Evolutionary conservation across 2,113 vertebrate genomes (phyloP).

Genomic region (Heptranchias perlo): DNA sequence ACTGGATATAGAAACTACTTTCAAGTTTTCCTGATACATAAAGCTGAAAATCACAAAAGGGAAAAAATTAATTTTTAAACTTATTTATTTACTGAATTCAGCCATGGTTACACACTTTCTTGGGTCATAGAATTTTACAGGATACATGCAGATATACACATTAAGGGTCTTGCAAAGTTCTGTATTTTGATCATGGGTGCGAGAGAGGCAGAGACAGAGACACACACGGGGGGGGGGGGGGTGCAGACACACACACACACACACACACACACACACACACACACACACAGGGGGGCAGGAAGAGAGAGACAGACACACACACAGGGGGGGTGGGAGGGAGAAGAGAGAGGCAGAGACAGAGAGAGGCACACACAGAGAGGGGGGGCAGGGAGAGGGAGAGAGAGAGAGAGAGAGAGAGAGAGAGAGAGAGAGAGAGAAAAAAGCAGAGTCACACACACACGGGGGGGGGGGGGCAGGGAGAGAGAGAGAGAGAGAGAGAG

Average conservation of each 20-base stretch:
- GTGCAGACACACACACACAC: neutral
- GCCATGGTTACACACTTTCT: neutral
- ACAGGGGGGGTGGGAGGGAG: no score
- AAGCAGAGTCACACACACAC: no score
- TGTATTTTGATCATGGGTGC: neutral
- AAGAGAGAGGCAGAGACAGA: no score
- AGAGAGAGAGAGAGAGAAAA: no score
- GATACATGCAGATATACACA: neutral
- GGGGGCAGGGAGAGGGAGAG: no score
- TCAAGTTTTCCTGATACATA: neutral
- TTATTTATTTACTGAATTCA: constrained; percentile 7
- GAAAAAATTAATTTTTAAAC: neutral
- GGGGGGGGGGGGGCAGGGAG: no score
- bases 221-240: neutral
- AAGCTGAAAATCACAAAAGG: neutral
- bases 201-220: neutral
- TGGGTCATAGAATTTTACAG: neutral
- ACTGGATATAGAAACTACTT: neutral
- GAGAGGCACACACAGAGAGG: no score
- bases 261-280: no score
- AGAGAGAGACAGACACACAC: no score
- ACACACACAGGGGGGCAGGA: no score
- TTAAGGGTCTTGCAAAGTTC: neutral
- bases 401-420: no score
- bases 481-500: no score